phyloP scores from a whole-genome alignment of 2,888 invertebrate species.

The Tholera decimalis region DNA sequence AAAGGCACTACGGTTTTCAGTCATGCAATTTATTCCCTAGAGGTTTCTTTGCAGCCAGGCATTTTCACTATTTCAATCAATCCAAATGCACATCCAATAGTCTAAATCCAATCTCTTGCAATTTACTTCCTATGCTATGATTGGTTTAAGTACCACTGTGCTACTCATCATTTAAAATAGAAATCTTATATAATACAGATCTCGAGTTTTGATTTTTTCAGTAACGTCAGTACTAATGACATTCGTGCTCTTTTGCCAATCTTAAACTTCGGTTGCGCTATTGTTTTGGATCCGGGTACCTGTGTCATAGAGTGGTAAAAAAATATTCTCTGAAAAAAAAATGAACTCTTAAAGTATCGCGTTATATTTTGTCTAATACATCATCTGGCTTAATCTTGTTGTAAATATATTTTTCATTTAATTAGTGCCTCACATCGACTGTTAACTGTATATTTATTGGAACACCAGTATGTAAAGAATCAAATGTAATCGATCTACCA shows the following conservation, averaged over 20 bases:
- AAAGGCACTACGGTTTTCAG: background rate
- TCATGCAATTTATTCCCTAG: background rate
- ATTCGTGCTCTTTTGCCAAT: background rate
- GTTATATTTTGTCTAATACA: slow-evolving; percentile 1
- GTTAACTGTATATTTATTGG: slow-evolving; percentile 4
- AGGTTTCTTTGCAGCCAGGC: background rate
- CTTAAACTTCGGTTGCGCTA: background rate
- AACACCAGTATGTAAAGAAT: slow-evolving; percentile 18
- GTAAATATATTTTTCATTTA: slow-evolving; percentile 23
- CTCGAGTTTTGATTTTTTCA: background rate
- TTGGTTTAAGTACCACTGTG: background rate
- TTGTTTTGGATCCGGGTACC: background rate
- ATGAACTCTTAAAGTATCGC: background rate
- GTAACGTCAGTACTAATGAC: background rate
- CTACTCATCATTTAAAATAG: background rate
- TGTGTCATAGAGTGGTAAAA: background rate
- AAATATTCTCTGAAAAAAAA: background rate
- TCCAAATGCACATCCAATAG: background rate
- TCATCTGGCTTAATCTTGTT: slow-evolving; percentile 4
- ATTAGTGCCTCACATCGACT: background rate
- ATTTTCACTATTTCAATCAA: background rate
- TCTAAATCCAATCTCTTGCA: background rate
- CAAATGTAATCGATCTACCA: slow-evolving; percentile 29
- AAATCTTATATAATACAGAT: background rate
- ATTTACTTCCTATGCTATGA: background rate